Evolutionary conservation across 2,888 invertebrate species (phyloP).

Genomic region (Eupithecia vulgata): DNA sequence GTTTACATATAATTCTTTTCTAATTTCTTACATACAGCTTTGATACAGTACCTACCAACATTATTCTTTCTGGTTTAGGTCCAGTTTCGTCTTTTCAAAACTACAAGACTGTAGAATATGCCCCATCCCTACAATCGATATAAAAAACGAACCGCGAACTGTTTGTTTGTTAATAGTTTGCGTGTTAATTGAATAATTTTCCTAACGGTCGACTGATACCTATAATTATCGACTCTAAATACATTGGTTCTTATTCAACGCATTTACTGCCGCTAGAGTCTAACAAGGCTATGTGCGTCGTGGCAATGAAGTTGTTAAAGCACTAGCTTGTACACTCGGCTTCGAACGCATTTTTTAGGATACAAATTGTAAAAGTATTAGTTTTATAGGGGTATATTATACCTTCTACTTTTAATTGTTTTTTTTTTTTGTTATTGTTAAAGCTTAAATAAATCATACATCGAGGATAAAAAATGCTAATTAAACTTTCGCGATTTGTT

Average conservation of each 20-base stretch:
- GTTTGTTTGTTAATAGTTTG: constrained; percentile 45
- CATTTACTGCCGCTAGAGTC: not conserved
- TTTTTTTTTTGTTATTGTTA: no score
- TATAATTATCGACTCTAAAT: constrained; percentile 20
- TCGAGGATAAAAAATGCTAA: no score
- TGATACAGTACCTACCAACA: no score
- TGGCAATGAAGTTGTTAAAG: not conserved
- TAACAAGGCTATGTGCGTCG: not conserved
- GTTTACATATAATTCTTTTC: not conserved
- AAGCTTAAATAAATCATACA: no score
- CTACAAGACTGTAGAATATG: constrained; percentile 24
- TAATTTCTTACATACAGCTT: not conserved
- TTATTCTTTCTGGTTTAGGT: no score
- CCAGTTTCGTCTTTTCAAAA: no score
- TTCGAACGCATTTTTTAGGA: no score
- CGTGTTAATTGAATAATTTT: constrained; percentile 46
- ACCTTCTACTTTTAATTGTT: no score
- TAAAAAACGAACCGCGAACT: constrained; percentile 24
- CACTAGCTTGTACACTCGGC: not conserved
- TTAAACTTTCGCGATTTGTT: no score
- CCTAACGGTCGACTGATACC: constrained; percentile 38
- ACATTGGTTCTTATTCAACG: constrained; percentile 2
- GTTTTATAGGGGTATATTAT: no score
- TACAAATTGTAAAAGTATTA: no score
- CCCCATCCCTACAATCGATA: constrained; percentile 37